phyloP scores from a whole-genome alignment of 2,888 invertebrate species.

The Myopa testacea region DNA sequence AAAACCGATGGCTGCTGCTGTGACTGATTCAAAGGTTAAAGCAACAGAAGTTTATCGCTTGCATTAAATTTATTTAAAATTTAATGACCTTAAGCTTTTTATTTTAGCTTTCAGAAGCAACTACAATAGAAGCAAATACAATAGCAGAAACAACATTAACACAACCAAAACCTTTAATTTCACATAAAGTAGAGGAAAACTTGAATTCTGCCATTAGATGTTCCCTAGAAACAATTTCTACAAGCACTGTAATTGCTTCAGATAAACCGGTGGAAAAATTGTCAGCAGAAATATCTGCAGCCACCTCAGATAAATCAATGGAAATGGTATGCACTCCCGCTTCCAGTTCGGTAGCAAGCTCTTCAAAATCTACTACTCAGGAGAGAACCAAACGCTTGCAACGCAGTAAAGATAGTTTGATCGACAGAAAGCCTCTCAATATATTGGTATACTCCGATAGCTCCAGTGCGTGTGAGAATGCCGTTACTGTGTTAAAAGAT shows the following conservation, averaged over 20 bases:
- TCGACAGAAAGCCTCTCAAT: slow-evolving; percentile 79
- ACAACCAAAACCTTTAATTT: slow-evolving; percentile 20
- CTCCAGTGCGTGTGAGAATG: slow-evolving; percentile 78
- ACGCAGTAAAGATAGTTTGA: slow-evolving; percentile 62
- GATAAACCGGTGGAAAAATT: background rate
- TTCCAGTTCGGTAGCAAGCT: slow-evolving; percentile 32
- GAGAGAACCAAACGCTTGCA: slow-evolving; percentile 56
- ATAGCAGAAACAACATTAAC: background rate
- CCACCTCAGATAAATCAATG: background rate
- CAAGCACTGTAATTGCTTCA: background rate
- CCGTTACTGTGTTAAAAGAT: slow-evolving; percentile 76
- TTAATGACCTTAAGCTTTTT: background rate
- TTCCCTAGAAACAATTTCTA: background rate
- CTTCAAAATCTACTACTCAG: slow-evolving; percentile 46
- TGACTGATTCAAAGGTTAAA: slow-evolving; percentile 42
- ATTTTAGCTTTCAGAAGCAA: slow-evolving; percentile 27
- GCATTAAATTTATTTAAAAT: background rate
- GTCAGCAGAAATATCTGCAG: background rate
- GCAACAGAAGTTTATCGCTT: slow-evolving; percentile 38
- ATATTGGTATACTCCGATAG: slow-evolving; percentile 86
- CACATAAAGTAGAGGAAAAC: background rate
- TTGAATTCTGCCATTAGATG: background rate
- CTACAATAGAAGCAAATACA: background rate
- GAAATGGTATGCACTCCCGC: background rate
- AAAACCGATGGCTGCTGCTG: background rate